Conservation (phyloP, 1,140 invertebrate species). For the Drosophila jambulina region DNA sequence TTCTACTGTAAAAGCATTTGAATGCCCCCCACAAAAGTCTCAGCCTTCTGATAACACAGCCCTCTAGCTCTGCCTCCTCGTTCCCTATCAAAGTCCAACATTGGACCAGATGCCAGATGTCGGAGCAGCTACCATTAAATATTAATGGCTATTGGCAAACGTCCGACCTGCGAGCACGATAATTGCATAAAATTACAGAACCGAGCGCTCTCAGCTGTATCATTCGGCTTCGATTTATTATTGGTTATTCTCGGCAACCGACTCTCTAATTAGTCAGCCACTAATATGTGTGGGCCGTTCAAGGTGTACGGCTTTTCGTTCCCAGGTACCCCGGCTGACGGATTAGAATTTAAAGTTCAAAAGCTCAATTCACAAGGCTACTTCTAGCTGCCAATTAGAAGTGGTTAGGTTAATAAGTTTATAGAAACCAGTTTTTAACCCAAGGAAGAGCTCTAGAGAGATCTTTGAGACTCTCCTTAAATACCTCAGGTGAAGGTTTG, state of each 20-base stretch:
- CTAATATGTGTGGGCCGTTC: conserved; percentile 54
- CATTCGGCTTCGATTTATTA: conserved; percentile 32
- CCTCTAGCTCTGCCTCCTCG: neutral
- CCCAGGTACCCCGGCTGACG: conserved; percentile 34
- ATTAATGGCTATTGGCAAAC: conserved; percentile 49
- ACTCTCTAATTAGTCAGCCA: conserved; percentile 68
- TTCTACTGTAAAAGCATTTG: neutral
- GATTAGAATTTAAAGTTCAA: conserved; percentile 64
- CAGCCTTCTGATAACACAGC: conserved; percentile 18
- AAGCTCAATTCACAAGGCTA: conserved; percentile 59
- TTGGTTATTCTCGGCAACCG: conserved; percentile 23
- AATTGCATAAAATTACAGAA: conserved; percentile 57
- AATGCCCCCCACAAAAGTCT: neutral
- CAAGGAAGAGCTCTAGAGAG: neutral
- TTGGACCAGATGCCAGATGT: conserved; percentile 40
- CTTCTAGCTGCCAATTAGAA: conserved; percentile 30
- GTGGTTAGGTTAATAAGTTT: conserved; percentile 18
- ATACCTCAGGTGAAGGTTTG: neutral
- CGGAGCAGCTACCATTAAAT: conserved; percentile 39
- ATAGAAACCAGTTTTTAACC: conserved; percentile 26
- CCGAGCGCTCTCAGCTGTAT: conserved; percentile 19
- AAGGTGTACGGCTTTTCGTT: conserved; percentile 44
- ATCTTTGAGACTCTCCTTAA: conserved; percentile 6
- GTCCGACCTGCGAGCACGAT: conserved; percentile 28
- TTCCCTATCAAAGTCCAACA: conserved; percentile 32